Evolutionary conservation across 2,113 vertebrate genomes (phyloP).

Genomic region (Indicator indicator): DNA sequence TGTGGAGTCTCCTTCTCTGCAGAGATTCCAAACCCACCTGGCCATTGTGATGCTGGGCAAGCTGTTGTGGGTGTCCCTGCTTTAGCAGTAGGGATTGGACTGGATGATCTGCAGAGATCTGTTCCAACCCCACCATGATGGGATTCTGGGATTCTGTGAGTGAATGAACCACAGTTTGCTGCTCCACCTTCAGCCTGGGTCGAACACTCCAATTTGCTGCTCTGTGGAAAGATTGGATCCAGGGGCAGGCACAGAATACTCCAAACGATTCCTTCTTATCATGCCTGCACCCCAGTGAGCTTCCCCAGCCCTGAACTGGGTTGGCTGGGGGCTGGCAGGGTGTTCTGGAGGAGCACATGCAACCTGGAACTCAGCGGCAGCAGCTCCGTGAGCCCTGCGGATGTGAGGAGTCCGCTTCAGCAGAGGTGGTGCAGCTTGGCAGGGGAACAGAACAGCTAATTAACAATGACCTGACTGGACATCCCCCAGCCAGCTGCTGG

Average conservation of each 20-base stretch:
- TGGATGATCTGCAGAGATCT: too few species aligned
- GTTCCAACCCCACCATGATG: too few species aligned
- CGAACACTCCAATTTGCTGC: background rate
- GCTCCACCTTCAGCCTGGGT: background rate
- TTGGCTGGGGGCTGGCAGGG: background rate
- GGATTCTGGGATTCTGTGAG: too few species aligned
- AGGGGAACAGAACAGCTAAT: constrained; percentile 17
- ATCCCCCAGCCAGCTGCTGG: background rate
- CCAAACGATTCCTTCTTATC: background rate
- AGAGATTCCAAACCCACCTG: too few species aligned
- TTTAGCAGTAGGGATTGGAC: too few species aligned
- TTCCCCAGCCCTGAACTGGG: background rate
- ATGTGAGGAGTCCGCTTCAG: background rate
- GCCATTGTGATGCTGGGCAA: too few species aligned
- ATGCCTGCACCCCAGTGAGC: rapidly evolving
- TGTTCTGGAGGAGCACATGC: background rate
- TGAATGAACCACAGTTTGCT: rapidly evolving
- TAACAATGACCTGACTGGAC: constrained; percentile 5
- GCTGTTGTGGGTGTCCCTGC: too few species aligned
- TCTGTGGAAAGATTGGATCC: rapidly evolving
- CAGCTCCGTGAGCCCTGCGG: background rate
- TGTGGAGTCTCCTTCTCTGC: too few species aligned
- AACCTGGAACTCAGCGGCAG: background rate
- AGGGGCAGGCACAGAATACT: rapidly evolving
- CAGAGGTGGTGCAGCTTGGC: background rate